Evolutionary conservation across 2,113 vertebrate species (phyloP).

Genomic region (Podarcis raffonei): DNA sequence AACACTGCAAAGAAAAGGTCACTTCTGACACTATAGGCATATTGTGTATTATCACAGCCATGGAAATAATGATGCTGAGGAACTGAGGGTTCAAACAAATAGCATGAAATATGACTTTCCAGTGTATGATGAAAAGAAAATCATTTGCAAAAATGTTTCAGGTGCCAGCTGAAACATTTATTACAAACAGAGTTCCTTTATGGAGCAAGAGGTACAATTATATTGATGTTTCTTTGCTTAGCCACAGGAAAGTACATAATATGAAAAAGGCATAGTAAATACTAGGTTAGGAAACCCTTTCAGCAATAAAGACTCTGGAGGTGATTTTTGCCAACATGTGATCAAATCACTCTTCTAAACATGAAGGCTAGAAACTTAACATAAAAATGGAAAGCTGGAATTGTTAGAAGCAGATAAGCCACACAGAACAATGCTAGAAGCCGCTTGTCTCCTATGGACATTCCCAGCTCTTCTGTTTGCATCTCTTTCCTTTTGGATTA

Average conservation of each 20-base stretch:
- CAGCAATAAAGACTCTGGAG: neutral
- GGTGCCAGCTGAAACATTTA: neutral
- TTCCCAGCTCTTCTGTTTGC: neutral
- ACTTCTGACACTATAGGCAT: neutral
- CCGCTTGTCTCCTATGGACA: neutral
- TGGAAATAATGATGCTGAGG: neutral
- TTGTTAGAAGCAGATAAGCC: neutral
- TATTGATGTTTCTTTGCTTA: neutral
- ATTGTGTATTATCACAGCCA: neutral
- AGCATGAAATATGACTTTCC: neutral
- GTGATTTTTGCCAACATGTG: neutral
- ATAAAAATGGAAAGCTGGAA: neutral
- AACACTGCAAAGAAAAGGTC: fast-evolving
- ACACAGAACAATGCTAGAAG: neutral
- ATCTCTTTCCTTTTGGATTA: neutral
- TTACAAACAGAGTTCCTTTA: neutral
- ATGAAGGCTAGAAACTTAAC: neutral
- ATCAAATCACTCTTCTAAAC: neutral
- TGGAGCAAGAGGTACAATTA: neutral
- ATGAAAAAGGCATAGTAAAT: neutral
- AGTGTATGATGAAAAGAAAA: neutral
- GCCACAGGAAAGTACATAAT: neutral
- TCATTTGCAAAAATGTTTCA: neutral
- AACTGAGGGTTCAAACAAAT: neutral
- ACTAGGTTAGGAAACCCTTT: neutral